These are phyloP conservation scores for Raja brachyura DNA, from an alignment of 2,113 vertebrate genomes.

Conservation along the genomic window DNA sequence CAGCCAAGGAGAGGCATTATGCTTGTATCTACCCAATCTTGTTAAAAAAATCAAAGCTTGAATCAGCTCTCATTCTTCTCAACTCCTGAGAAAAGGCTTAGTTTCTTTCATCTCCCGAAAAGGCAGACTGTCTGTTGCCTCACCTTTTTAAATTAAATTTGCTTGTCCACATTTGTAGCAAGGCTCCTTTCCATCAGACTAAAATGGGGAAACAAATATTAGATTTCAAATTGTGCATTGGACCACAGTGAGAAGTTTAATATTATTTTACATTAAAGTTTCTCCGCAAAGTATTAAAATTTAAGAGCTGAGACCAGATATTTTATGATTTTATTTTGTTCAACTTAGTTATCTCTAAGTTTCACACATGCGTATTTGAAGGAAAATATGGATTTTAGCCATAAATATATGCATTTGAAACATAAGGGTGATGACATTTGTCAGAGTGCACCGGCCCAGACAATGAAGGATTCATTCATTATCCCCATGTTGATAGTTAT, in stretches of 20 bases:
- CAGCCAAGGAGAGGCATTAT: too few species aligned
- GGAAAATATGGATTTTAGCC: neutral
- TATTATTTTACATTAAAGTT: neutral
- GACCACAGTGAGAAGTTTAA: neutral
- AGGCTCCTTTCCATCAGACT: neutral
- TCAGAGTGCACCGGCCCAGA: too few species aligned
- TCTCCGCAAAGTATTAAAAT: neutral
- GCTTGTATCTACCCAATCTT: too few species aligned
- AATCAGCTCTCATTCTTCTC: too few species aligned
- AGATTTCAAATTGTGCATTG: neutral
- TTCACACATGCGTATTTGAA: neutral
- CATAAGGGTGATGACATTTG: neutral
- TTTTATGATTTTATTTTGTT: neutral
- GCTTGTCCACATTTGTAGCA: too few species aligned
- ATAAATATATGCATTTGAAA: neutral
- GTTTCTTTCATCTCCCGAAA: too few species aligned
- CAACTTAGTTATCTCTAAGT: neutral
- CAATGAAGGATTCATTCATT: neutral
- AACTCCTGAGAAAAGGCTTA: too few species aligned
- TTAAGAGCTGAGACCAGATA: too few species aligned
- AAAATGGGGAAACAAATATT: neutral
- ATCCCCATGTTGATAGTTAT: neutral
- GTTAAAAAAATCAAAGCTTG: too few species aligned
- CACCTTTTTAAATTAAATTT: too few species aligned
- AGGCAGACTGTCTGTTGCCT: too few species aligned